A percentile compares a stretch with the other conserved stretches of the same genome.
Evolutionary conservation across 2,888 invertebrate genomes (phyloP).

Genomic region (Mythimna pallens): DNA sequence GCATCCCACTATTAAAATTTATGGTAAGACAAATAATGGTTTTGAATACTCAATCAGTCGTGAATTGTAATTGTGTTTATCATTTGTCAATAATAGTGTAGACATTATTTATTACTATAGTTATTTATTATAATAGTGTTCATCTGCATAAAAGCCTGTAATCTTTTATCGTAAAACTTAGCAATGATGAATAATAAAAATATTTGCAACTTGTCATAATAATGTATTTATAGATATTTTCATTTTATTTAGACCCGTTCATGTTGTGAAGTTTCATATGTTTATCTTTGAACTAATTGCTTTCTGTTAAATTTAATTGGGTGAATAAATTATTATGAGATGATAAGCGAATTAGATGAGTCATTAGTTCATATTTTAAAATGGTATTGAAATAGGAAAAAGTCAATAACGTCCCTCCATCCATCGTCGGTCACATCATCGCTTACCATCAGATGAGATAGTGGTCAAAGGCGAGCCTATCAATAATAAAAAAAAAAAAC

Average conservation of each 20-base stretch:
- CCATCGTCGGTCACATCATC: too few relatives aligned
- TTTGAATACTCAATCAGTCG: constrained; percentile 53
- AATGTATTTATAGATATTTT: constrained; percentile 21
- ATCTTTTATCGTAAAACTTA: constrained; percentile 52
- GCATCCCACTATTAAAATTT: constrained; percentile 44
- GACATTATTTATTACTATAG: constrained; percentile 54
- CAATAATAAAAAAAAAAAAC: too few relatives aligned
- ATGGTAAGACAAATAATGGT: constrained; percentile 57
- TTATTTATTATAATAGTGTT: constrained; percentile 53
- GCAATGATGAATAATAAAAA: constrained; percentile 46
- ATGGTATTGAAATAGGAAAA: background rate
- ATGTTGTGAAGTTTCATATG: constrained; percentile 13
- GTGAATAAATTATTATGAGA: background rate
- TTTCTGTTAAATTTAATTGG: constrained; percentile 6
- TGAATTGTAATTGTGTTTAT: constrained; percentile 56
- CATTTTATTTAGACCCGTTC: constrained; percentile 20
- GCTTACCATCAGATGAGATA: too few relatives aligned
- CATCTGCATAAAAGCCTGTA: constrained; percentile 58
- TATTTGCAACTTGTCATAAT: constrained; percentile 25
- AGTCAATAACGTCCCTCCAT: too few relatives aligned
- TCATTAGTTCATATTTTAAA: background rate
- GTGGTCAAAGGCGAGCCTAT: too few relatives aligned
- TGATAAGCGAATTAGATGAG: background rate
- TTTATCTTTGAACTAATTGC: constrained; percentile 23
- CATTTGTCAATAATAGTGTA: constrained; percentile 52